Conservation (phyloP, 1,140 invertebrate species). For the Drosophila equinoxialis region DNA sequence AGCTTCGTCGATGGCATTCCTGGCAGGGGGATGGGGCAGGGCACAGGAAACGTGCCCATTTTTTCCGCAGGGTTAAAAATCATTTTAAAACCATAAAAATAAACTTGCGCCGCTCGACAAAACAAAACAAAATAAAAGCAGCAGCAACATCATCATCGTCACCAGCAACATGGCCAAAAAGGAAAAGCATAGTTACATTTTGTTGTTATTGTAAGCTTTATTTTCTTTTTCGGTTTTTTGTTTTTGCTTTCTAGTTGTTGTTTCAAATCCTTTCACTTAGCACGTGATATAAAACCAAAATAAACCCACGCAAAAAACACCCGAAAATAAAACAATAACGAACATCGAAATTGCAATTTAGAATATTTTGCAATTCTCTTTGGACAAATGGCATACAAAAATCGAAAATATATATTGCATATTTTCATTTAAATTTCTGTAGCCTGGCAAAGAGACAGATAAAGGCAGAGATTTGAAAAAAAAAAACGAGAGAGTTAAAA, state of each 20-base stretch:
- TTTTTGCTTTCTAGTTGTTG: conserved; percentile 42
- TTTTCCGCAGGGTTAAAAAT: conserved; percentile 67
- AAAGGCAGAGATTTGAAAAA: too few relatives aligned
- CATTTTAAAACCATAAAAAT: conserved; percentile 82
- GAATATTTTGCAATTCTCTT: conserved; percentile 79
- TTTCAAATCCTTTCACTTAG: conserved; percentile 75
- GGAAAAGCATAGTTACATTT: conserved; percentile 25
- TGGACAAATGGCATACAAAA: conserved; percentile 29
- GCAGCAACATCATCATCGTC: conserved; percentile 38
- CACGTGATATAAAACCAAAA: conserved; percentile 42
- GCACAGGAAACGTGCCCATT: conserved; percentile 15
- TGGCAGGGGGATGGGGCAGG: neutral
- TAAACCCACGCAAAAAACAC: conserved; percentile 17
- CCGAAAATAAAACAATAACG: neutral
- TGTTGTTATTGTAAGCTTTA: conserved; percentile 57
- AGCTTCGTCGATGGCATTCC: neutral
- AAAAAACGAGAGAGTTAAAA: too few relatives aligned
- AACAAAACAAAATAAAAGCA: conserved; percentile 62
- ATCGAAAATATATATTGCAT: conserved; percentile 3
- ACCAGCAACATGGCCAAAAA: conserved; percentile 12
- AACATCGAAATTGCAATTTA: conserved; percentile 65
- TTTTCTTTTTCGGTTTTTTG: conserved; percentile 29
- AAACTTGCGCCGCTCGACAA: conserved; percentile 74
- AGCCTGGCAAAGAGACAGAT: neutral
- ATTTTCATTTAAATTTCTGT: neutral